Percentiles rank a stretch among this genome's conserved stretches.
These are phyloP conservation scores for Bombus waltoni DNA, from an alignment of 1,140 invertebrate genomes.

Conservation along the genomic window DNA sequence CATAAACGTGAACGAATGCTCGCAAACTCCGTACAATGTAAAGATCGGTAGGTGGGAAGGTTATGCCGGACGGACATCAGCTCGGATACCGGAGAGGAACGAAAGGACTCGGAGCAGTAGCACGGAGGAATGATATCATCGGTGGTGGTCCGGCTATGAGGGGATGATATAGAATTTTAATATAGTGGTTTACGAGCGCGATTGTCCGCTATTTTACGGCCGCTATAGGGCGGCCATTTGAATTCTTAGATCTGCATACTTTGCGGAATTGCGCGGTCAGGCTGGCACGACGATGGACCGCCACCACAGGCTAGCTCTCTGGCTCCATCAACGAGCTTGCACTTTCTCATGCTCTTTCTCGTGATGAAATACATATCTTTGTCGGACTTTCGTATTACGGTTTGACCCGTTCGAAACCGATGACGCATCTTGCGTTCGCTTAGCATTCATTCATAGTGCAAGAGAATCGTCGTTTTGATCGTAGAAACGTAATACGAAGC, in stretches of 20 bases:
- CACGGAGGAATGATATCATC: constrained; percentile 21
- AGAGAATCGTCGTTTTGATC: not conserved
- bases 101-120: constrained; percentile 4
- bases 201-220: constrained; percentile 82
- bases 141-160: constrained; percentile 11
- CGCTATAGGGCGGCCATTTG: constrained; percentile 80
- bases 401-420: not conserved
- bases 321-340: constrained; percentile 43
- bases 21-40: constrained; percentile 53
- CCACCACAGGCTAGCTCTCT: constrained; percentile 21
- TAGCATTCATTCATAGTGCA: not conserved
- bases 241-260: constrained; percentile 84
- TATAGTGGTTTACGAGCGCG: constrained; percentile 83
- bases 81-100: constrained; percentile 16
- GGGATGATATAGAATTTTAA: constrained; percentile 82
- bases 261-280: constrained; percentile 79
- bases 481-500: not conserved
- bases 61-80: constrained; percentile 31
- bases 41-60: constrained; percentile 60
- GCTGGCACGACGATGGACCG: constrained; percentile 64
- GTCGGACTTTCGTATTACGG: too few species aligned
- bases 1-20: constrained; percentile 55
- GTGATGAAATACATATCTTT: not conserved
- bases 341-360: constrained; percentile 9
- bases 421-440: not conserved